Evolutionary conservation across 2,113 vertebrate genomes (phyloP), one percentile per base, ranked within the genome.

Genomic region (Sus scrofa): DNA sequence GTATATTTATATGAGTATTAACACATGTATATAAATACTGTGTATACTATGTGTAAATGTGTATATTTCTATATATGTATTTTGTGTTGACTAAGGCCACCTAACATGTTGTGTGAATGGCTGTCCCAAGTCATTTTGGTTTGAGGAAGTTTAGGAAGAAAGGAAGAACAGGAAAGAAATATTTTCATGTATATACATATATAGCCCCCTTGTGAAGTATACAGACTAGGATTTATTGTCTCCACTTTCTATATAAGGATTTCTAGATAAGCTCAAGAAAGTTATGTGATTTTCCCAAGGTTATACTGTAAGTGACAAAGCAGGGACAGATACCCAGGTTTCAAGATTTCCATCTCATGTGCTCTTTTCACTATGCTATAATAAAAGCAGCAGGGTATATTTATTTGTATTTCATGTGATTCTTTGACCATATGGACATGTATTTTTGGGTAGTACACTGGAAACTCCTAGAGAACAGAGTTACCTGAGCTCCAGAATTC

Each of bases 301-400:
- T 81, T 63, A 91, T 58, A 81, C 50, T 79, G 62, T 68, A 63
- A 77, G 44, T 89, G 50, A 68, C 27, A 79, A 91, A 91, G 26
- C 52, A 60, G 34, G 13, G 34, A 70, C 63, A 74, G 37, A 75
- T 56, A 88, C 18, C 44, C 34, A 62, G 34, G 39, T 67, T 65
- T 65, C 27, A 27, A 91, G 54, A 91, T 60, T 91, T 90, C 88
- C 52, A 90, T 50, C 62, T 27, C 63, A 91, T 22, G 65, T 91
- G 58, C n/a, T 56, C 44, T 79, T 81, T 79, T 81, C 34, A 39
- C 68, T 44, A 58, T 34, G 6, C 54, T 62, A 39, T 91, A 9
- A 30, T n/a, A 50, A 39, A 75, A 52, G 30, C 60, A 78, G 9
- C 34, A 7, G 20, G 7, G 37, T 52, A 37, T 30, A n/a, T 60